Conservation (phyloP, 1,140 invertebrate genomes). For the Chionoecetes opilio region DNA sequence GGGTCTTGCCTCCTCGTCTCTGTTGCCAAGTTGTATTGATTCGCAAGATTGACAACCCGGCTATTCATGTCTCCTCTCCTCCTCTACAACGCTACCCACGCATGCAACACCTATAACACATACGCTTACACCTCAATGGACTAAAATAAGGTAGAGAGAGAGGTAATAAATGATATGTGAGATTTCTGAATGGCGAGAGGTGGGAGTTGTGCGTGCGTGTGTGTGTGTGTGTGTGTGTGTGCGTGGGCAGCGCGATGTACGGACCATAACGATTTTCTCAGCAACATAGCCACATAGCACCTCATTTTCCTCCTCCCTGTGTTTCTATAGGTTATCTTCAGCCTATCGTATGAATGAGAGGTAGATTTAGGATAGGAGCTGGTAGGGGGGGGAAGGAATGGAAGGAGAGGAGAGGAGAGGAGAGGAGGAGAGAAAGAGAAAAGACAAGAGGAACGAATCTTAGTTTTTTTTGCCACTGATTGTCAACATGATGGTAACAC, state of each 20-base stretch:
- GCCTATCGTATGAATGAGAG: background rate
- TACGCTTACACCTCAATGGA: background rate
- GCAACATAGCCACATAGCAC: background rate
- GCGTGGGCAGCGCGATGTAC: background rate
- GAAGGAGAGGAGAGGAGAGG: background rate
- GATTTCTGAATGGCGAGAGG: background rate
- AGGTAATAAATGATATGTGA: background rate
- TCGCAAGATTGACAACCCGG: background rate
- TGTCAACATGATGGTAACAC: conserved; percentile 28
- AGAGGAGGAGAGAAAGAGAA: background rate
- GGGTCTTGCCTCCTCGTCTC: background rate
- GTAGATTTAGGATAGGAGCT: background rate
- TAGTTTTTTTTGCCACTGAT: background rate
- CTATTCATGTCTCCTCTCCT: background rate
- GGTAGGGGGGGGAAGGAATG: background rate
- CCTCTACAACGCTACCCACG: background rate
- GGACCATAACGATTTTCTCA: background rate
- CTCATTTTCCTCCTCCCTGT: background rate
- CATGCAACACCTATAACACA: background rate
- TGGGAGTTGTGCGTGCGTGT: background rate
- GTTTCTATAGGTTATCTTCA: background rate
- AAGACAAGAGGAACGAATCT: too few species aligned
- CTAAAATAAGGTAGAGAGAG: background rate
- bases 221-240: background rate
- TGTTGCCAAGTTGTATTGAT: background rate